These are phyloP conservation scores for Acleris emargana DNA, from an alignment of 2,888 invertebrate species.

Conservation along the genomic window DNA sequence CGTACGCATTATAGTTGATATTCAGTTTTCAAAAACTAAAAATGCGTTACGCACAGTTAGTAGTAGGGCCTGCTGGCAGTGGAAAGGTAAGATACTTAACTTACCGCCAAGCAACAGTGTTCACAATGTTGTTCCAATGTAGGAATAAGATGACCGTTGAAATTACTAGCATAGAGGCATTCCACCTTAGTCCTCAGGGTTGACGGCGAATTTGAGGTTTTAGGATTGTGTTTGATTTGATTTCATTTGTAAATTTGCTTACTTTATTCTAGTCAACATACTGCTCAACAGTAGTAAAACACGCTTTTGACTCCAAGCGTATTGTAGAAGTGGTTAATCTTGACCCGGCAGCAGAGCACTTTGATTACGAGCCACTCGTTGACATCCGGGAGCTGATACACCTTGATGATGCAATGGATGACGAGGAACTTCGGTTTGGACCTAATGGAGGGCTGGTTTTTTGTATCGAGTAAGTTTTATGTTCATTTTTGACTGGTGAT, in stretches of 20 bases:
- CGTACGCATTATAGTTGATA: background rate
- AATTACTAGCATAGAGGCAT: too few relatives aligned
- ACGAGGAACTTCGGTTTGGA: conserved; percentile 95
- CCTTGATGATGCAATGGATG: conserved; percentile 98
- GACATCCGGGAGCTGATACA: conserved; percentile 96
- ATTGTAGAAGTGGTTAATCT: conserved; percentile 95
- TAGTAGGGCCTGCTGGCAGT: conserved; percentile 98
- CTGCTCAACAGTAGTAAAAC: conserved; percentile 93
- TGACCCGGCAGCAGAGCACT: conserved; percentile 99
- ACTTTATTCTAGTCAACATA: conserved; percentile 91
- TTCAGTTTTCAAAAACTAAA: conserved; percentile 42
- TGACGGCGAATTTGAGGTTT: too few relatives aligned
- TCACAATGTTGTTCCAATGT: too few relatives aligned
- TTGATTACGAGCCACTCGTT: conserved; percentile 93
- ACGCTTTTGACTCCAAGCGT: conserved; percentile 90
- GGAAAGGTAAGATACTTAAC: conserved; percentile 89
- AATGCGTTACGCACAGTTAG: conserved; percentile 97
- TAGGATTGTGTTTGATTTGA: too few relatives aligned
- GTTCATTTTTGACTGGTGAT: background rate
- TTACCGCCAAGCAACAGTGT: too few relatives aligned
- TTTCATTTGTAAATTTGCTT: too few relatives aligned
- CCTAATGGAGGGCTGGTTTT: conserved; percentile 98
- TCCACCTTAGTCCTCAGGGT: too few relatives aligned
- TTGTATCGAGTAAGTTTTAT: conserved; percentile 91
- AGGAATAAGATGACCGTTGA: too few relatives aligned